A percentile compares a stretch with the other conserved stretches of the same genome.
Conservation (phyloP, 2,888 invertebrate species). For the Blomia tropicalis region DNA sequence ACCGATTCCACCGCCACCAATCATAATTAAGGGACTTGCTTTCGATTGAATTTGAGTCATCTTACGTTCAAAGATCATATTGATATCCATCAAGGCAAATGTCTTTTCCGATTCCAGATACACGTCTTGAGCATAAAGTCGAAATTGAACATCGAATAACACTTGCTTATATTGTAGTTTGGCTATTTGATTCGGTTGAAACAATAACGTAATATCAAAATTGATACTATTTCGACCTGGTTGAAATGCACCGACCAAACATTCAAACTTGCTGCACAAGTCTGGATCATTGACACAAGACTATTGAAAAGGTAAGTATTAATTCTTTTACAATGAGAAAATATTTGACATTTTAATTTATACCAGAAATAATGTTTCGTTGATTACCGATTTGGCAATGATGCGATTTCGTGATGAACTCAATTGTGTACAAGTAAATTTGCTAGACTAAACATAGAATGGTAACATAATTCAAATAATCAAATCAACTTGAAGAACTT, state of each 20-base stretch:
- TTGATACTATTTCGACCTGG: not conserved
- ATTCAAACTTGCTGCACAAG: not conserved
- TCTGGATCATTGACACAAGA: not conserved
- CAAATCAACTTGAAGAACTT: not conserved
- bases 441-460: too few species aligned
- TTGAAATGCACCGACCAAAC: not conserved
- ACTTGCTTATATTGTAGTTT: not conserved
- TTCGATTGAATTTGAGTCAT: not conserved
- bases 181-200: not conserved
- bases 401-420: too few species aligned
- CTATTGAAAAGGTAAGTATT: not conserved
- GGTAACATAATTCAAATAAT: too few species aligned
- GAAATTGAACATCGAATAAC: not conserved
- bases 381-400: not conserved
- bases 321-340: too few species aligned
- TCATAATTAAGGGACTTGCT: conserved; percentile 3
- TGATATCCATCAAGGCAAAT: not conserved
- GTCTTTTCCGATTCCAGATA: not conserved
- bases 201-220: not conserved
- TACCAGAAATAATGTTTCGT: conserved; percentile 12
- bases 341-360: too few species aligned
- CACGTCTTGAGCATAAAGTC: not conserved
- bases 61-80: not conserved
- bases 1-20: conserved; percentile 10
- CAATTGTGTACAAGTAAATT: too few species aligned